Base-by-base conservation (phyloP, 2,797 vertebrate species). In the Megalops cyprinoides region DNA sequence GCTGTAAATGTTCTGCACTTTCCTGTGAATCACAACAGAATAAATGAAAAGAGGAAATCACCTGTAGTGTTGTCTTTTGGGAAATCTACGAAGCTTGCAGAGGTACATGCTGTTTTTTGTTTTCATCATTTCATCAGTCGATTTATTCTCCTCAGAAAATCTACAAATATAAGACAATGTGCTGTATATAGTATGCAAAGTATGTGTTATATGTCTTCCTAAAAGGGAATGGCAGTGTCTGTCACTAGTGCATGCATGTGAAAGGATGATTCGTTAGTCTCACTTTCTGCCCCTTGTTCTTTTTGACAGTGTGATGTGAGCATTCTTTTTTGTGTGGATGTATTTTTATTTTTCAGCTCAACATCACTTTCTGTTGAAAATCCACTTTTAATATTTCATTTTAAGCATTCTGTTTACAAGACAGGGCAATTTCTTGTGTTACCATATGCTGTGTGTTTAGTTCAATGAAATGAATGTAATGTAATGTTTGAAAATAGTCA, bases 1-100 rank as follows among this genome's bases (percentile, higher is more conserved):
- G 84, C 80, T 48, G 51, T 71, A 85, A 84, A 82, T 77, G 56
- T 58, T 49, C 28, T 46, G n/a, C 6, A 37, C 49, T 60, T 55
- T 34, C 49, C 31, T 56, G 28, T 31, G 48, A 25, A 77, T 77
- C 39, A 58, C 53, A 58, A 23, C 23, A 60, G 53, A 75, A 39
- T n/a, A 42, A 42, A 56, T 20, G 58, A n/a, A 62, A 8, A 62
- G 58, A 25, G 34, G 20, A 23, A 37, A n/a, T 37, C 31, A 56
- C 28, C 75, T 77, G 1, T 71, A 31, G 15, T 2, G 3, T 4
- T 39, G n/a, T 18, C 67, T 44, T n/a, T n/a, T 71, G 67, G 5
- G 39, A 58, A 53, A 56, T 39, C 51, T 23, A 42, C 34, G 37
- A 55, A 55, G 53, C 51, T 55, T 51, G 58, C 53, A 37, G n/a